A percentile compares a stretch with the other conserved stretches of the same genome.
Conservation (phyloP, 64 coral and sea anemone species). For the Montipora cactus region DNA sequence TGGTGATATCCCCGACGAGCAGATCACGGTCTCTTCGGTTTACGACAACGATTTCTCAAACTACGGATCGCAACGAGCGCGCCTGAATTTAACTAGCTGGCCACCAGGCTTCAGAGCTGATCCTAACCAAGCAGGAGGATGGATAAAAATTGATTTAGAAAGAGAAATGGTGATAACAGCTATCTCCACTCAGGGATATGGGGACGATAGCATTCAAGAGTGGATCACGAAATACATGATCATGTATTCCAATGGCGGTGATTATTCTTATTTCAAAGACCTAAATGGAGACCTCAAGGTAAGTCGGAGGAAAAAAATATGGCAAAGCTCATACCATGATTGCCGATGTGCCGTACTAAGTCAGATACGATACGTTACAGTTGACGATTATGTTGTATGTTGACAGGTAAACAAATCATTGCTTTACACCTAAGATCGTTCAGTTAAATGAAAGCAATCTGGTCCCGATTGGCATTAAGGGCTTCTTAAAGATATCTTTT, state of each 20-base stretch:
- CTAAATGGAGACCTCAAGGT: slow-evolving; percentile 37
- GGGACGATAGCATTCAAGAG: slow-evolving; percentile 38
- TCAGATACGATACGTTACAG: too few relatives aligned
- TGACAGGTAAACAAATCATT: not conserved
- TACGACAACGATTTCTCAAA: slow-evolving; percentile 52
- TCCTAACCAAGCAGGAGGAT: not conserved
- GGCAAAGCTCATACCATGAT: too few relatives aligned
- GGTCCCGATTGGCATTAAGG: not conserved
- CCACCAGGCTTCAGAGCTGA: slow-evolving; percentile 63
- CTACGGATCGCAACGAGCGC: slow-evolving; percentile 57
- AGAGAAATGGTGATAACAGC: slow-evolving; percentile 70
- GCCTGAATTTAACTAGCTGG: slow-evolving; percentile 48
- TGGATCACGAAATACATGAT: slow-evolving; percentile 54
- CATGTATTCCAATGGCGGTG: slow-evolving; percentile 65
- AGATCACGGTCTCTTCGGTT: slow-evolving; percentile 62
- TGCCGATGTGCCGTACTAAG: not conserved
- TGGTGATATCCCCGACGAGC: slow-evolving; percentile 51
- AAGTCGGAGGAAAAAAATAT: not conserved
- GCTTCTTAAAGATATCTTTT: not conserved
- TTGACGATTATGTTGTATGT: not conserved
- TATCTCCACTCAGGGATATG: slow-evolving; percentile 68
- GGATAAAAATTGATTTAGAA: slow-evolving; percentile 62
- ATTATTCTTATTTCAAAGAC: slow-evolving; percentile 66
- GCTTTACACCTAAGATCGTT: too few relatives aligned
- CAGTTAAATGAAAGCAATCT: not conserved